Percentiles rank a stretch among this genome's conserved stretches.
Evolutionary conservation across 35 echinoderm and acorn worm species (phyloP).

Genomic region (Ophioderma brevispina): DNA sequence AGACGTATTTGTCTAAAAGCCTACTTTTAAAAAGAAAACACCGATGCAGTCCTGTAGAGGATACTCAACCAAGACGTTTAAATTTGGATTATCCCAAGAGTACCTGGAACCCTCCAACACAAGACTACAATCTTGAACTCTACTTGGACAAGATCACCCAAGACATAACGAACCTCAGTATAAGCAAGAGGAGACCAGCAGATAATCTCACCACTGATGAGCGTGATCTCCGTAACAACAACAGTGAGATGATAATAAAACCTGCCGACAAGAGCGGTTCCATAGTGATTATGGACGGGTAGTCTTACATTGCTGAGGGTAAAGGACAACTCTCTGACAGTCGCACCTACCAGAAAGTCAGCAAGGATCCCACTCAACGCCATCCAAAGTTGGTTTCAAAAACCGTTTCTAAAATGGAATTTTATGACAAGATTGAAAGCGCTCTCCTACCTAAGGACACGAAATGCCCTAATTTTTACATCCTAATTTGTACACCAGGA

Average conservation of each 20-base stretch:
- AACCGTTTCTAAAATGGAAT: background rate
- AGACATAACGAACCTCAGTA: background rate
- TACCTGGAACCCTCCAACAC: background rate
- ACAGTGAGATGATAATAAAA: constrained; percentile 12
- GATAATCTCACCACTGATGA: background rate
- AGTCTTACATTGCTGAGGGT: constrained; percentile 4
- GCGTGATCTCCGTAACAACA: background rate
- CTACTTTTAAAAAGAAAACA: background rate
- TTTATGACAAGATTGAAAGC: background rate
- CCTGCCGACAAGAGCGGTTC: background rate
- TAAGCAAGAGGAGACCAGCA: background rate
- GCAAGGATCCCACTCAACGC: background rate
- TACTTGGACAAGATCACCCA: background rate
- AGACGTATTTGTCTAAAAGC: background rate
- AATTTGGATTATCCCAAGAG: background rate
- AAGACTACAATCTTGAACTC: background rate
- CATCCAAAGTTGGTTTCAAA: background rate
- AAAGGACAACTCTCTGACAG: constrained; percentile 9
- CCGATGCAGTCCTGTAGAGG: background rate
- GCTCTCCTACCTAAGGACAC: background rate
- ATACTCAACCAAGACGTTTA: background rate
- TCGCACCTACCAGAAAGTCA: background rate
- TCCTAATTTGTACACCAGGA: no score
- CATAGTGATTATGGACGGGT: background rate
- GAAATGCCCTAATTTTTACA: background rate